Conservation (phyloP, 30 jellyfish, hydroid and myxozoan genomes). For the Clytia hemisphaerica region DNA sequence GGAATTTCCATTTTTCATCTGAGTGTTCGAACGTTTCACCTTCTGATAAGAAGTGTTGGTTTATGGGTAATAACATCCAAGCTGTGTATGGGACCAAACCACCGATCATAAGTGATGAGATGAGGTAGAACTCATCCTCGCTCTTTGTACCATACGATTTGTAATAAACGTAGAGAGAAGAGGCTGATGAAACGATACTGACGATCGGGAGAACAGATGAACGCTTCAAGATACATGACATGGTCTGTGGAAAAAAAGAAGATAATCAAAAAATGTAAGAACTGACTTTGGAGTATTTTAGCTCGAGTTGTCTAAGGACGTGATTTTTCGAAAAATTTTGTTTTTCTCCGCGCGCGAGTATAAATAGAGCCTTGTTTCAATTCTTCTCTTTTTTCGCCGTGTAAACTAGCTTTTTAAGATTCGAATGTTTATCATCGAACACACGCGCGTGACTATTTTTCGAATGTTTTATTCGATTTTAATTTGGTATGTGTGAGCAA, state of each 20-base stretch:
- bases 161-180: conserved; percentile 6
- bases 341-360: too few relatives aligned
- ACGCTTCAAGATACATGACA: not conserved
- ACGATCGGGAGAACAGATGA: conserved; percentile 1
- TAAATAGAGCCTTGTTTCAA: too few relatives aligned
- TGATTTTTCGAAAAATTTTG: too few relatives aligned
- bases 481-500: too few relatives aligned
- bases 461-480: too few relatives aligned
- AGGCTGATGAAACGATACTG: not conserved
- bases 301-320: too few relatives aligned
- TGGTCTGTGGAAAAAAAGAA: not conserved
- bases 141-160: conserved; percentile 2
- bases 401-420: too few relatives aligned
- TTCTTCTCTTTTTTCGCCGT: too few relatives aligned
- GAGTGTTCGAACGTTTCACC: conserved; percentile 1
- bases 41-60: conserved; percentile 2
- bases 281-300: too few relatives aligned
- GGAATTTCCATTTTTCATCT: conserved; percentile 11
- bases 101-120: not conserved
- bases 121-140: conserved; percentile 21
- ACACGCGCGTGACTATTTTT: too few relatives aligned
- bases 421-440: too few relatives aligned
- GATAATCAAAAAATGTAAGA: too few relatives aligned
- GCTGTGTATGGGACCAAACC: conserved; percentile 19
- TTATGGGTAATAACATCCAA: conserved; percentile 7